These are phyloP conservation scores for Xestia c-nigrum DNA, from an alignment of 2,888 invertebrate species.

Conservation along the genomic window DNA sequence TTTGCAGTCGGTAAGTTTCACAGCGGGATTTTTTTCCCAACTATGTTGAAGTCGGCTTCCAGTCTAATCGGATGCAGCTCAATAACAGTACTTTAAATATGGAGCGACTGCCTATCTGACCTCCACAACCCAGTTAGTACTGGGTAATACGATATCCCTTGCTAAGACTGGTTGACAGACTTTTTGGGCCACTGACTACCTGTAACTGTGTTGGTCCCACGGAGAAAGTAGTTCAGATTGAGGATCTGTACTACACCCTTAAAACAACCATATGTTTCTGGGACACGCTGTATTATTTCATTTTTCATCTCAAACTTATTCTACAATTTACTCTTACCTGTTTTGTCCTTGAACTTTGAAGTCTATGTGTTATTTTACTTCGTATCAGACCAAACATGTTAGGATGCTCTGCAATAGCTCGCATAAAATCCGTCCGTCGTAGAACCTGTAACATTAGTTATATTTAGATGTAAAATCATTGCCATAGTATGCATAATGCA, in stretches of 20 bases:
- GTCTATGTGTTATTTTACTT: constrained; percentile 73
- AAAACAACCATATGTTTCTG: background rate
- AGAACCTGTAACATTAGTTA: constrained; percentile 74
- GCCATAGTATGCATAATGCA: background rate
- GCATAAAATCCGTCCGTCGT: constrained; percentile 84
- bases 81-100: no score
- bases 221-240: background rate
- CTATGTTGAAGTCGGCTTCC: no score
- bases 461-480: background rate
- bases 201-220: background rate
- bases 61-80: no score
- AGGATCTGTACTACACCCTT: background rate
- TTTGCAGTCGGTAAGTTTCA: background rate
- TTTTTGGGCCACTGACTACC: no score
- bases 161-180: no score
- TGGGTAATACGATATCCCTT: no score
- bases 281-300: background rate
- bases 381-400: constrained; percentile 75
- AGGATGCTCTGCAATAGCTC: constrained; percentile 83
- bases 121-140: no score
- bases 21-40: background rate
- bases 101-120: no score
- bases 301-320: background rate
- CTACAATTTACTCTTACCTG: constrained; percentile 73
- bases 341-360: constrained; percentile 72